Evolutionary conservation across 2,888 invertebrate species (phyloP).

Genomic region (Eurytoma adleriae): DNA sequence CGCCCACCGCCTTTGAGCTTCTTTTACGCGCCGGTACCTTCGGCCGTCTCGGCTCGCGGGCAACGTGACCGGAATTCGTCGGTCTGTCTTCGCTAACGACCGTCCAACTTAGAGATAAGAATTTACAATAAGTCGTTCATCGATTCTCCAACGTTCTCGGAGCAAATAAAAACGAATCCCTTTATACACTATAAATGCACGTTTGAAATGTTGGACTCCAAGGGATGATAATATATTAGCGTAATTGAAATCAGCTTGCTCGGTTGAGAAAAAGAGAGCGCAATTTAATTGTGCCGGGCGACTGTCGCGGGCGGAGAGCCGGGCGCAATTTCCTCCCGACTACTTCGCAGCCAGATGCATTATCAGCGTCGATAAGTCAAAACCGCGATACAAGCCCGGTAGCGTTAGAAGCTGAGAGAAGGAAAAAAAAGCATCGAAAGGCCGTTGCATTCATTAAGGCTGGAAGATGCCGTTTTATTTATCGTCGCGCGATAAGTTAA

Average conservation of each 20-base stretch:
- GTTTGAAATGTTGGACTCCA: too few relatives aligned
- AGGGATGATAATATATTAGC: too few relatives aligned
- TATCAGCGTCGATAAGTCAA: conserved; percentile 52
- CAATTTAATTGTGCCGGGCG: background rate
- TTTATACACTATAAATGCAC: conserved; percentile 8
- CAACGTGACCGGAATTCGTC: conserved; percentile 24
- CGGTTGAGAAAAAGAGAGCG: too few relatives aligned
- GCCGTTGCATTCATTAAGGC: background rate
- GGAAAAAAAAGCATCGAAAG: background rate
- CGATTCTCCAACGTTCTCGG: too few relatives aligned
- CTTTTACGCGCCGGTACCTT: conserved; percentile 27
- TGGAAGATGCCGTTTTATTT: background rate
- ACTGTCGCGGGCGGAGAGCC: too few relatives aligned
- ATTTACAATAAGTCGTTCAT: too few relatives aligned
- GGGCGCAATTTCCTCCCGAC: conserved; percentile 48
- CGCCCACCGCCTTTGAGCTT: background rate
- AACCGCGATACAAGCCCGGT: conserved; percentile 4
- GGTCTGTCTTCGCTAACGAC: too few relatives aligned
- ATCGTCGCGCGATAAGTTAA: conserved; percentile 20
- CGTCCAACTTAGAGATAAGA: too few relatives aligned
- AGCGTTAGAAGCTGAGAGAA: background rate
- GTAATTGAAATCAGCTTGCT: background rate
- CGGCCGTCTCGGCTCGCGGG: conserved; percentile 7
- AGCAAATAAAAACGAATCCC: too few relatives aligned
- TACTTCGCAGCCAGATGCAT: conserved; percentile 46